Percentiles rank a stretch among this genome's conserved stretches.
phyloP scores from a whole-genome alignment of 2,797 vertebrate species.

The Cossypha dichroa region DNA sequence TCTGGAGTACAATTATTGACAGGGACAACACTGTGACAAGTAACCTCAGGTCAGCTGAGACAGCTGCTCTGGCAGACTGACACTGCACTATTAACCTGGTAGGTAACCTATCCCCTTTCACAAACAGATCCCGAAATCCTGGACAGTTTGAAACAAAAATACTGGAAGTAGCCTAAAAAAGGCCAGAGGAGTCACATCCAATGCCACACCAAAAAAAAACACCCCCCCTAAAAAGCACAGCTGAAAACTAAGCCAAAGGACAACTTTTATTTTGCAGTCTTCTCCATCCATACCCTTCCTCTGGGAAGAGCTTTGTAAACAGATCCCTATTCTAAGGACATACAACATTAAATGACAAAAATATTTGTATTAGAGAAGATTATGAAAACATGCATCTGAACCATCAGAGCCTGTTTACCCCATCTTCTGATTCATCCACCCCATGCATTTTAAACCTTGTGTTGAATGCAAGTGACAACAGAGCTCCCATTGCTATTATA shows the following conservation, averaged over 20 bases:
- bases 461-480: background rate
- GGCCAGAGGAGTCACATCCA: background rate
- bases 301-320: background rate
- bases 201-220: background rate
- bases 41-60: background rate
- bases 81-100: background rate
- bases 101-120: background rate
- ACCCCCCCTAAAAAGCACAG: accelerated
- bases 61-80: background rate
- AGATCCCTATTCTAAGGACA: background rate
- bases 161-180: background rate
- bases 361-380: background rate
- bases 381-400: background rate
- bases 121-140: background rate
- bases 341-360: background rate
- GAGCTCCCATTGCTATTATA: background rate
- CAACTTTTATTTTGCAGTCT: background rate
- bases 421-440: background rate
- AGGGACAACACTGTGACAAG: background rate
- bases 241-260: background rate
- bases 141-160: background rate
- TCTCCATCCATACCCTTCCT: background rate
- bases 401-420: background rate
- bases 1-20: background rate
- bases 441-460: background rate